These are phyloP conservation scores for Pluvianellus socialis DNA, from an alignment of 2,113 vertebrate genomes.

Conservation along the genomic window DNA sequence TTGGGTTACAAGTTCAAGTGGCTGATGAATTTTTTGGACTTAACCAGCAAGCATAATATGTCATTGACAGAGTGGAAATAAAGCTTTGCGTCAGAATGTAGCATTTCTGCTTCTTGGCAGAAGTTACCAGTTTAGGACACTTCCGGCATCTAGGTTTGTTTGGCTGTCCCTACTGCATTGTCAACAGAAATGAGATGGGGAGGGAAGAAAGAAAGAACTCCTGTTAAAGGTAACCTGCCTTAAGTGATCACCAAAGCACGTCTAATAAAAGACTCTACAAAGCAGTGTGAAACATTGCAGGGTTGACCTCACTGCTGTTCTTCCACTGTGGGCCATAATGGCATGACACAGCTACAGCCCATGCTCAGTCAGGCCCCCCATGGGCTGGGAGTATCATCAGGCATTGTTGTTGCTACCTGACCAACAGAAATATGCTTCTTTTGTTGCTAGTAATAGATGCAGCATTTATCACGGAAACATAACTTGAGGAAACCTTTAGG, in stretches of 20 bases:
- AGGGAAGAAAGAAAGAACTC: neutral
- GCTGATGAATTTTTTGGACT: constrained; percentile 17
- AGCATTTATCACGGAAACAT: neutral
- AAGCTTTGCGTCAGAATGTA: neutral
- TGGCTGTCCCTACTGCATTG: neutral
- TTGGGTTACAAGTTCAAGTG: neutral
- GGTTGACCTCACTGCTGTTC: neutral
- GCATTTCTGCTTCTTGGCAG: neutral
- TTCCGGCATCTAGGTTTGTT: neutral
- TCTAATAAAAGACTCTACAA: neutral
- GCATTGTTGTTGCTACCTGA: neutral
- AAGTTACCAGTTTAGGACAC: neutral
- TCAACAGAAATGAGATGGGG: neutral
- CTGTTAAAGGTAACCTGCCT: neutral
- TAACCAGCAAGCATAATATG: neutral
- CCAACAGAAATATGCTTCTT: neutral
- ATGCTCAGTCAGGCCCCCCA: neutral
- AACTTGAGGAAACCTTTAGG: neutral
- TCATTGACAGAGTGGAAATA: neutral
- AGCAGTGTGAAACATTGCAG: neutral
- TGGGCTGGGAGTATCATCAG: neutral
- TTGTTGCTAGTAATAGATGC: neutral
- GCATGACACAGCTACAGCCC: neutral
- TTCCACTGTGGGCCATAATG: neutral
- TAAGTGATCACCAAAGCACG: neutral